Evolutionary conservation across 2,113 vertebrate genomes (phyloP).

Genomic region (Aspiorhynchus laticeps): DNA sequence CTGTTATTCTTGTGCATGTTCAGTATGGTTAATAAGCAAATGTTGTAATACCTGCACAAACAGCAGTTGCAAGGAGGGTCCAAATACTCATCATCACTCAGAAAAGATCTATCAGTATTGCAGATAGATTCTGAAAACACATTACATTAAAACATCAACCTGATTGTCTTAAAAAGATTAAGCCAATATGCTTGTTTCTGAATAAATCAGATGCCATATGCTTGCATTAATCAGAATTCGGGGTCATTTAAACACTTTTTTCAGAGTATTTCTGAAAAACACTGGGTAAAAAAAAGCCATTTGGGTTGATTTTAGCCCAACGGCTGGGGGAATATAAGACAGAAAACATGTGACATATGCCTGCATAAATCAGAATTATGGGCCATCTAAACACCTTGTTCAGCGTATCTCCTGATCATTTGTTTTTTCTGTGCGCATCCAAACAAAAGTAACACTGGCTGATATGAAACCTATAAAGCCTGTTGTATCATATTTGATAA

Average conservation of each 20-base stretch:
- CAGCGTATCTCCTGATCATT: no score
- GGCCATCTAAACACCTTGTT: no score
- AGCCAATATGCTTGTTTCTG: no score
- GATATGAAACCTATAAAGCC: no score
- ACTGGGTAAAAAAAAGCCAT: no score
- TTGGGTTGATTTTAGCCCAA: no score
- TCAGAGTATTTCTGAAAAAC: no score
- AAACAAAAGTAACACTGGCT: no score
- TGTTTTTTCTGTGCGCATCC: no score
- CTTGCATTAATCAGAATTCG: no score
- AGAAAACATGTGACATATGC: background rate
- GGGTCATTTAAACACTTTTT: background rate
- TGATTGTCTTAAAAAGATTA: background rate
- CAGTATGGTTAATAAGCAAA: background rate
- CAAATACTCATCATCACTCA: conserved; percentile 5
- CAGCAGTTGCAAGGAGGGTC: conserved; percentile 3
- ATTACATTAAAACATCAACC: background rate
- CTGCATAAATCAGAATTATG: background rate
- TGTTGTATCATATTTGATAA: background rate
- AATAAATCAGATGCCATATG: no score
- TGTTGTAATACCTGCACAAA: conserved; percentile 22
- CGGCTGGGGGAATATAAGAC: no score
- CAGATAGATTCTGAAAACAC: background rate
- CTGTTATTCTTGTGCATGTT: background rate
- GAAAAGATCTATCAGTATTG: background rate